Evolutionary conservation across 1,140 invertebrate genomes (phyloP).

Genomic region (Leptonema lineaticorne): DNA sequence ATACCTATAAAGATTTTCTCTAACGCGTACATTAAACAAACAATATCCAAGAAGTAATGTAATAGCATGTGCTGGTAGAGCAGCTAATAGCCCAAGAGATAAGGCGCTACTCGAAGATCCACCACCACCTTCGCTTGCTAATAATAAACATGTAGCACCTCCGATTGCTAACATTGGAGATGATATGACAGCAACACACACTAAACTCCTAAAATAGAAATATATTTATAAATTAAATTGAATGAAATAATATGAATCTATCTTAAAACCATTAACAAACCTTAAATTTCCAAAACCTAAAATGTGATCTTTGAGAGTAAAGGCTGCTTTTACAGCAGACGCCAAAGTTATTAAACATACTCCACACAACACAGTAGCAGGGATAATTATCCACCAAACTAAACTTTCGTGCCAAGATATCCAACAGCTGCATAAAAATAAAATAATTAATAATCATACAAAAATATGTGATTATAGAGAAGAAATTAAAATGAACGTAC

Average conservation of each 20-base stretch:
- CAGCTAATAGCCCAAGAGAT: conserved; percentile 70
- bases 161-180: conserved; percentile 70
- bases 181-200: conserved; percentile 75
- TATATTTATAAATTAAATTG: conserved; percentile 8
- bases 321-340: conserved; percentile 84
- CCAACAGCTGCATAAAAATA: conserved; percentile 76
- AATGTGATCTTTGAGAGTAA: conserved; percentile 86
- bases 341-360: conserved; percentile 78
- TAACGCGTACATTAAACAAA: conserved; percentile 75
- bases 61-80: conserved; percentile 70
- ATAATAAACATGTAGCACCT: conserved; percentile 66
- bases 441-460: conserved; percentile 1
- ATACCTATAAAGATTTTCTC: conserved; percentile 62
- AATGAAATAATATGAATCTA: not conserved
- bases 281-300: conserved; percentile 87
- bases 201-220: conserved; percentile 60
- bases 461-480: not conserved
- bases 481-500: conserved; percentile 65
- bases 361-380: conserved; percentile 74
- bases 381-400: conserved; percentile 88
- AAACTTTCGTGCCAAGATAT: conserved; percentile 89
- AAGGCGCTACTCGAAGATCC: conserved; percentile 66
- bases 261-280: conserved; percentile 49
- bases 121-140: conserved; percentile 66
- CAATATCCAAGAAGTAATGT: conserved; percentile 84